Evolutionary conservation across 2,888 invertebrate species (phyloP).

Genomic region (Pristionchus exspectatus): DNA sequence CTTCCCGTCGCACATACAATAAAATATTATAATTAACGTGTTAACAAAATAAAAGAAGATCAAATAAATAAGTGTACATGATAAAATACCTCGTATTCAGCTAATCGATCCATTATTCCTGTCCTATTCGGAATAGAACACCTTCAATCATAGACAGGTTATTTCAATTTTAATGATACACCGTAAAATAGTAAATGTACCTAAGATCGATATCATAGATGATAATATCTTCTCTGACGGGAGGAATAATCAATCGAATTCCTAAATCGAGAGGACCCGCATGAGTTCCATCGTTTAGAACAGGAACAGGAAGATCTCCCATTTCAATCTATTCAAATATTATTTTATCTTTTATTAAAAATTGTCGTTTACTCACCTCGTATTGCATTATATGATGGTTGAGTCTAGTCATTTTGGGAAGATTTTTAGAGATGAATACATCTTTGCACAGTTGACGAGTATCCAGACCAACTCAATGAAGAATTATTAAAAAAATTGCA

Average conservation of each 20-base stretch:
- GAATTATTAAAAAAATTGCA: not conserved
- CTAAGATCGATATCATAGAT: slow-evolving; percentile 1
- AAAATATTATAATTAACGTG: not conserved
- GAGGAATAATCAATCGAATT: not conserved
- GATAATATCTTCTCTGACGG: not conserved
- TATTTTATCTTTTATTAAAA: not conserved
- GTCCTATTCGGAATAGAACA: not conserved
- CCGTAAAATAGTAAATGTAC: not conserved
- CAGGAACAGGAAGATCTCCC: not conserved
- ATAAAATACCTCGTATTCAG: not conserved
- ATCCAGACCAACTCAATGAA: not conserved
- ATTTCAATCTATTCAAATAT: not conserved
- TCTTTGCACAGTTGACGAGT: not conserved
- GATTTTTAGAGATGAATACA: not conserved
- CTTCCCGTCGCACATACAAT: not conserved
- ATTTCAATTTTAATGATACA: not conserved
- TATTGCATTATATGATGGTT: not conserved
- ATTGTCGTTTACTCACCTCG: not conserved
- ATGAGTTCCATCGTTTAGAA: not conserved
- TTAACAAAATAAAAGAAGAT: no score
- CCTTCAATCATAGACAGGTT: not conserved
- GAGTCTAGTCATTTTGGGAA: not conserved
- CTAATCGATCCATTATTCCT: not conserved
- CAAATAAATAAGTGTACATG: no score
- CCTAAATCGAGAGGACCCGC: not conserved